These are phyloP conservation scores for Stegastes partitus DNA, from an alignment of 2,113 vertebrate genomes.

Conservation along the genomic window DNA sequence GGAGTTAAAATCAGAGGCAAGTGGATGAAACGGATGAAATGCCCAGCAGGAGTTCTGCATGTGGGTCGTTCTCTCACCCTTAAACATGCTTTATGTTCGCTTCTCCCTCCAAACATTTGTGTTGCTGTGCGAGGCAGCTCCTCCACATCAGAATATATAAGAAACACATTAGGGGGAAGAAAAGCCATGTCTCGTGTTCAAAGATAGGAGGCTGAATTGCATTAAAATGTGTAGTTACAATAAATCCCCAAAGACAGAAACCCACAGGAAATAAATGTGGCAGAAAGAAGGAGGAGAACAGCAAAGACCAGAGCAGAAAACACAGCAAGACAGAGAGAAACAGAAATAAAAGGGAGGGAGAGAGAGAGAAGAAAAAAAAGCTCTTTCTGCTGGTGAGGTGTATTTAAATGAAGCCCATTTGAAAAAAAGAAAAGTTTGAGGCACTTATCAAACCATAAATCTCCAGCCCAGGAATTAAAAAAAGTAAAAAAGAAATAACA, in stretches of 20 bases:
- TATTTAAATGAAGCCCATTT: conserved; percentile 76
- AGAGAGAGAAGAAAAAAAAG: conserved; percentile 24
- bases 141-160: no score
- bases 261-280: background rate
- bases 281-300: conserved; percentile 31
- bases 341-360: conserved; percentile 43
- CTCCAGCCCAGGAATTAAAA: conserved; percentile 81
- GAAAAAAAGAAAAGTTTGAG: conserved; percentile 68
- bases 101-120: conserved; percentile 19
- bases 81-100: conserved; percentile 50
- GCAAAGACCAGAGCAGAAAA: conserved; percentile 16
- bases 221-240: conserved; percentile 32
- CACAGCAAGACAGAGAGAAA: conserved; percentile 23
- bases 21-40: conserved; percentile 47
- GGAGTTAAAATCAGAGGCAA: conserved; percentile 53
- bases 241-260: conserved; percentile 23
- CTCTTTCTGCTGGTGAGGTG: conserved; percentile 64
- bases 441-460: conserved; percentile 84
- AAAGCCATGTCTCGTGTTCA: background rate
- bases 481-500: conserved; percentile 84
- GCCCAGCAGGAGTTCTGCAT: conserved; percentile 12
- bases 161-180: no score
- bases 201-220: conserved; percentile 44
- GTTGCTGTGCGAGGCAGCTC: background rate
- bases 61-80: conserved; percentile 34